These are phyloP conservation scores for Hemistola chrysoprasaria DNA, from an alignment of 2,888 invertebrate genomes.

Conservation along the genomic window DNA sequence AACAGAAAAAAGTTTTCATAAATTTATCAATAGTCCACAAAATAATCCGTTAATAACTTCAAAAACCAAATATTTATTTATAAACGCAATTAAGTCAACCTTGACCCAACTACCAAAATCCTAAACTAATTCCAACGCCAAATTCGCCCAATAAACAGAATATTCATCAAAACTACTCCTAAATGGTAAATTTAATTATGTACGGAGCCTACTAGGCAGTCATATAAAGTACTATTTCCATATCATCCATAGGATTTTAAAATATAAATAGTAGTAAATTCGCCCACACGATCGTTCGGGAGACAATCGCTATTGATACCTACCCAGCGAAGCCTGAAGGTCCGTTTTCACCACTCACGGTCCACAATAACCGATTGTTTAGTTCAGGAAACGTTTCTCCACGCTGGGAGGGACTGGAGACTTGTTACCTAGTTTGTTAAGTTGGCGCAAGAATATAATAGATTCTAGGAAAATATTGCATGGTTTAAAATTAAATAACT, in stretches of 20 bases:
- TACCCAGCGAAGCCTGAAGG: conserved; percentile 74
- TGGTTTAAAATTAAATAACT: no score
- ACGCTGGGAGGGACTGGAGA: conserved; percentile 55
- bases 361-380: conserved; percentile 71
- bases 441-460: no score
- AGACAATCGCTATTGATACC: conserved; percentile 74
- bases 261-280: conserved; percentile 17
- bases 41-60: no score
- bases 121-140: no score
- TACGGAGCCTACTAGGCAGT: neutral
- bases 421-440: conserved; percentile 32
- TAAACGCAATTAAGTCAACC: no score
- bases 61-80: neutral
- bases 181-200: conserved; percentile 4
- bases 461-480: no score
- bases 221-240: conserved; percentile 6
- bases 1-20: no score
- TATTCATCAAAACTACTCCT: conserved; percentile 2
- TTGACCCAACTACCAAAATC: no score
- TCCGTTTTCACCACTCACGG: conserved; percentile 62
- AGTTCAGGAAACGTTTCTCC: conserved; percentile 70
- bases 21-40: no score
- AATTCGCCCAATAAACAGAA: neutral
- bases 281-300: conserved; percentile 46
- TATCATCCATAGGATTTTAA: conserved; percentile 16